phyloP scores from a whole-genome alignment of 2,797 vertebrate species.

The Champsocephalus gunnari region DNA sequence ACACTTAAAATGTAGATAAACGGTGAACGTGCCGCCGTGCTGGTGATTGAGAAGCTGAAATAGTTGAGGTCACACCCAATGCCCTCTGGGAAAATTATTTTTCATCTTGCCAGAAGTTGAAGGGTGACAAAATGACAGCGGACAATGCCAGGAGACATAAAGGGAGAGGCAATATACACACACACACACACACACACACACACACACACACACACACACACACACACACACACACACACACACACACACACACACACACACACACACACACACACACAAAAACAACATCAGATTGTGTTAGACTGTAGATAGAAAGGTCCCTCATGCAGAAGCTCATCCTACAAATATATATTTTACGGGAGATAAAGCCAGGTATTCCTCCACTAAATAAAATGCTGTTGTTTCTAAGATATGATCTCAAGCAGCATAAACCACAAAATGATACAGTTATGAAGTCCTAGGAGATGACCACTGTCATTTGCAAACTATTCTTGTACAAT shows the following conservation, averaged over 20 bases:
- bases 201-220: no score
- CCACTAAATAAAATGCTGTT: neutral
- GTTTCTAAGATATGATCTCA: neutral
- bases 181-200: neutral
- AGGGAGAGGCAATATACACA: constrained; percentile 9
- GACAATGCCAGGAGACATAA: constrained; percentile 18
- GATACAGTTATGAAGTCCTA: no score
- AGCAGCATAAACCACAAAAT: neutral
- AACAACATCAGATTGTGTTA: neutral
- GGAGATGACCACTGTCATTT: no score
- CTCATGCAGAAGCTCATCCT: neutral
- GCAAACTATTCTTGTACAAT: no score
- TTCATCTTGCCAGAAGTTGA: constrained; percentile 42
- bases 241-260: no score
- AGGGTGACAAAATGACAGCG: constrained; percentile 43
- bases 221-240: no score
- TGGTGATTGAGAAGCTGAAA: constrained; percentile 47
- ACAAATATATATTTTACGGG: neutral
- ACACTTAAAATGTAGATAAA: constrained; percentile 38
- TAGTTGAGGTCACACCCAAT: constrained; percentile 55
- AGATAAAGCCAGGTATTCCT: neutral
- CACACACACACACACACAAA: neutral
- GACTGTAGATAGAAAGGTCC: neutral
- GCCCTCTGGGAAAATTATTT: constrained; percentile 44
- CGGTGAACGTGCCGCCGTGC: constrained; percentile 24